Conservation (phyloP, 23 tunicate species). For the Ciona savignyi region DNA sequence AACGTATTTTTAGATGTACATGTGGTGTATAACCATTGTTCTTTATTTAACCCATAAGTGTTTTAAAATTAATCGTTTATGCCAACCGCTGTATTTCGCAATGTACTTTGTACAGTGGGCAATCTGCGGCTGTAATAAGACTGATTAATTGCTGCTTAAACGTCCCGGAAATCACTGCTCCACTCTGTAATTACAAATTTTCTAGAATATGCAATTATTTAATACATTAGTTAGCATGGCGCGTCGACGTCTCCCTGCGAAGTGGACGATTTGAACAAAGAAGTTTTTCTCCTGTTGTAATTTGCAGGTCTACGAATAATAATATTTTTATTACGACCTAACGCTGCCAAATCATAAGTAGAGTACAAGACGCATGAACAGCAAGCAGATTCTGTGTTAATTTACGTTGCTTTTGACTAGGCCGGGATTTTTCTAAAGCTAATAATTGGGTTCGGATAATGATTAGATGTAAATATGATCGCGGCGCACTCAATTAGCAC, state of each 20-base stretch:
- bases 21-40: too few species aligned
- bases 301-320: background rate
- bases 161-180: background rate
- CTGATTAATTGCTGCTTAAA: background rate
- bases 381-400: background rate
- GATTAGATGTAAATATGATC: background rate
- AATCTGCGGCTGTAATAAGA: too few species aligned
- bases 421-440: background rate
- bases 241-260: constrained; percentile 8
- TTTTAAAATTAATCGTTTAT: too few species aligned
- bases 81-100: too few species aligned
- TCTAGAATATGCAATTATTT: background rate
- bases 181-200: background rate
- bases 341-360: background rate
- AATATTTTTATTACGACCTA: background rate
- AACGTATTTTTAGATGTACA: too few species aligned
- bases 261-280: background rate
- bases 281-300: background rate
- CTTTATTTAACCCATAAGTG: too few species aligned
- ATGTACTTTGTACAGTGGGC: too few species aligned
- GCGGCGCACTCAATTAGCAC: background rate
- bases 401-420: background rate
- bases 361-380: background rate
- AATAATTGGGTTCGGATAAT: background rate
- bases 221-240: background rate